Conservation (phyloP, 2,113 vertebrate species). For the Uropsilus gracilis region DNA sequence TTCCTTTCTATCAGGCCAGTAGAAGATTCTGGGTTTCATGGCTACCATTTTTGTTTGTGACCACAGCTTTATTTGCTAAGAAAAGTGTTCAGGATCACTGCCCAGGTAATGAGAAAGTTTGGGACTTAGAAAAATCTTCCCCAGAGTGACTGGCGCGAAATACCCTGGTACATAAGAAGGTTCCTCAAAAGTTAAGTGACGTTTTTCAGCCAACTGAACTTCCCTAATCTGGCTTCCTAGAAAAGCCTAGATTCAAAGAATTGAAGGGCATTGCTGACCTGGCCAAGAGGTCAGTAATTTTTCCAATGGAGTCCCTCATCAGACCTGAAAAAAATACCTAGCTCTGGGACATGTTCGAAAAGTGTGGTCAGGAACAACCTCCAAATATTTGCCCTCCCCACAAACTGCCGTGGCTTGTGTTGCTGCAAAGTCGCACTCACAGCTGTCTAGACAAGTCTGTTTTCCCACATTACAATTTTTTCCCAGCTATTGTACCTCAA, state of each 20-base stretch:
- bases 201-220: slow-evolving; percentile 61
- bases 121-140: background rate
- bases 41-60: background rate
- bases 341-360: background rate
- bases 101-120: background rate
- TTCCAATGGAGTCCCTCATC: background rate
- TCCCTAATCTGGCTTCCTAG: slow-evolving; percentile 65
- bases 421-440: background rate
- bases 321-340: background rate
- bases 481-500: background rate
- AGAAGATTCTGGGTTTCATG: background rate
- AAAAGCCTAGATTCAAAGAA: slow-evolving; percentile 66
- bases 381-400: background rate
- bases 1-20: background rate
- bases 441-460: background rate
- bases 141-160: background rate
- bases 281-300: slow-evolving; percentile 30
- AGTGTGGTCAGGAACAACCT: background rate
- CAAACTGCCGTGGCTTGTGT: background rate
- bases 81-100: background rate
- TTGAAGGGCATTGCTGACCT: background rate
- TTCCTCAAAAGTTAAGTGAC: slow-evolving; percentile 68
- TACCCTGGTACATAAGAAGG: background rate
- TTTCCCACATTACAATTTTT: background rate
- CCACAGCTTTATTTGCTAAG: background rate